Conservation (phyloP, 2,888 invertebrate genomes). For the Mongoloraphidia duomilia region DNA sequence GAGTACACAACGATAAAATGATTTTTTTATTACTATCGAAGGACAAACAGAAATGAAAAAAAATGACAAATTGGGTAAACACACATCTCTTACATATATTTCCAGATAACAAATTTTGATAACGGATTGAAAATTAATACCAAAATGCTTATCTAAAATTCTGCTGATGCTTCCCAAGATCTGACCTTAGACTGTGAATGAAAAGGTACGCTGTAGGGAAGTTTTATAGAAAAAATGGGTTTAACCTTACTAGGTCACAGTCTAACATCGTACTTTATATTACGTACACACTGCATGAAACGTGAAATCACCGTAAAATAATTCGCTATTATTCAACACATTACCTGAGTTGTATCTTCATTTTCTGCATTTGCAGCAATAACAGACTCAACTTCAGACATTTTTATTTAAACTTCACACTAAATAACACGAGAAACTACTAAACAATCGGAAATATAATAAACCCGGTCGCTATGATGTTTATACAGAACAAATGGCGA, state of each 20-base stretch:
- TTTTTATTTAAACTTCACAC: constrained; percentile 26
- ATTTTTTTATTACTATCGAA: no score
- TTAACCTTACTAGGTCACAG: constrained; percentile 22
- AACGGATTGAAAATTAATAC: no score
- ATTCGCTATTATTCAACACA: constrained; percentile 9
- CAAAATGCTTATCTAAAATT: no score
- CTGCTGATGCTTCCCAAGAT: neutral
- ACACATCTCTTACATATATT: no score
- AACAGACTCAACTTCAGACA: constrained; percentile 30
- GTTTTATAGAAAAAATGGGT: no score
- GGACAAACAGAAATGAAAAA: no score
- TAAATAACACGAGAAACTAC: constrained; percentile 26
- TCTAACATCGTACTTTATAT: constrained; percentile 24
- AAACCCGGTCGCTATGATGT: constrained; percentile 37
- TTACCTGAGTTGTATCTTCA: constrained; percentile 30
- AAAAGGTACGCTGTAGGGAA: neutral
- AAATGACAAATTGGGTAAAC: no score
- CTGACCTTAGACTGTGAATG: neutral
- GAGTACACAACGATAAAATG: no score
- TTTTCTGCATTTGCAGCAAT: constrained; percentile 26
- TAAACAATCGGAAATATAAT: constrained; percentile 23
- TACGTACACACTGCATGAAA: constrained; percentile 29
- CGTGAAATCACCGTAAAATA: constrained; percentile 16
- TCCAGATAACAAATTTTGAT: no score
- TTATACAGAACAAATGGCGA: constrained; percentile 46